phyloP scores from a whole-genome alignment of 1,140 invertebrate species.

The Bombus fervidus region DNA sequence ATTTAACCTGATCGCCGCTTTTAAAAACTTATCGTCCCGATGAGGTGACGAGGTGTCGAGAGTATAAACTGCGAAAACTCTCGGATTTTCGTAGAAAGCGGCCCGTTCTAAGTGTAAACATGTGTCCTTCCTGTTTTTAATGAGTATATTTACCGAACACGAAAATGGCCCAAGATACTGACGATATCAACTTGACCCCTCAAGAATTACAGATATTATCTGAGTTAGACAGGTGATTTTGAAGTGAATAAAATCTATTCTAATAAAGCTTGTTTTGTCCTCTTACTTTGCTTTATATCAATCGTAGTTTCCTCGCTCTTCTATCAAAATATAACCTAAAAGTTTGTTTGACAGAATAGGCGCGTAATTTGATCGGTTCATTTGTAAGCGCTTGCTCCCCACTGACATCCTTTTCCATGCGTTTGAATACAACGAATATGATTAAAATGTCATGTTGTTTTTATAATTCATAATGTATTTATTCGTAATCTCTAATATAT shows the following conservation, averaged over 20 bases:
- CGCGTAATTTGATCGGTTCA: conserved; percentile 59
- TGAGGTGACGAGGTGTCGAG: conserved; percentile 67
- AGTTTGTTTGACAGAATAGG: conserved; percentile 68
- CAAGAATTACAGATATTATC: conserved; percentile 91
- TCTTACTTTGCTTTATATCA: neutral
- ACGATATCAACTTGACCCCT: conserved; percentile 85
- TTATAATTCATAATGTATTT: neutral
- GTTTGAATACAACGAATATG: conserved; percentile 3
- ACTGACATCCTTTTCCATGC: conserved; percentile 72
- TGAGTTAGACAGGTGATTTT: conserved; percentile 90
- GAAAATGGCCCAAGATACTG: conserved; percentile 82
- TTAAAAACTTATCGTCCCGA: conserved; percentile 62
- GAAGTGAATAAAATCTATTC: neutral
- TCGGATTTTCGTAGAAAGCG: conserved; percentile 26
- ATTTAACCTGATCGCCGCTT: conserved; percentile 71
- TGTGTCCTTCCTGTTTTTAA: conserved; percentile 49
- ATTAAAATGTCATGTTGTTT: neutral
- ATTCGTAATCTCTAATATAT: neutral
- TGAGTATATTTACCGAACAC: conserved; percentile 40
- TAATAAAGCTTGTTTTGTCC: neutral
- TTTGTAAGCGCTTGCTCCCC: conserved; percentile 61
- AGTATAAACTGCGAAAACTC: conserved; percentile 44
- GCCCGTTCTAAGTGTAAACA: conserved; percentile 42
- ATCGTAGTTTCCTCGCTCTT: neutral
- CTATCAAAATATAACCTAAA: conserved; percentile 60